Base-by-base conservation (phyloP, 2,113 vertebrate genomes). In the Apus apus region DNA sequence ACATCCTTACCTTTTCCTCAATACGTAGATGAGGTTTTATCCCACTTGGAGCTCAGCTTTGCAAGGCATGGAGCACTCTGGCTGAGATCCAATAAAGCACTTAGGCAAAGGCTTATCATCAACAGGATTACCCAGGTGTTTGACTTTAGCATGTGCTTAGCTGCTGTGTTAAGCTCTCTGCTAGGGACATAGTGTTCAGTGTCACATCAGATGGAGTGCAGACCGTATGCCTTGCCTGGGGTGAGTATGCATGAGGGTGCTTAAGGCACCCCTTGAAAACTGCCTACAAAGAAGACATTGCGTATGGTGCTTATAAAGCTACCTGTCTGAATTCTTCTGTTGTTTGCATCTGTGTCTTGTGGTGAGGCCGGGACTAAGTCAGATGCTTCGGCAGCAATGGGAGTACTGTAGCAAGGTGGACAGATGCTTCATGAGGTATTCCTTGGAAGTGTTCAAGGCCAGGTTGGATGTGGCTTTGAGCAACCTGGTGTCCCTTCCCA, bases 101-200 rank as follows among this genome's bases (percentile, higher is more conserved):
- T 97, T 97, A 96, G 78, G 88, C 93, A 93, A 0, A 8, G 73
- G 66, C 83, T 96, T 96, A 97, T 95, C 96, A 95, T 84, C 86
- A 89, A 40, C 73, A 90, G 88, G 96, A 96, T 95, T 96, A 93
- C 84, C 92, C 94, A 97, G 93, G 94, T 96, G 96, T 94, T 96
- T 90, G 95, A 96, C 83, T 22, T 96, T 51, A 96, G 96, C 93
- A 87, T 32, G 94, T 90, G 96, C 93, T 90, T 5, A 68, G 92
- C 91, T 67, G 93, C 48, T 11, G 82, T 36, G 67, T 38, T 70
- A 13, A 76, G 72, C 57, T 40, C 65, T 75, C 57, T 3, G 88
- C 23, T 13, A 50, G 83, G 94, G 76, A 92, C 92, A 36, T 12
- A 2, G 78, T 20, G 90, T 90, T 97, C 82, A 16, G 71, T 5